Conservation (phyloP, 92 coral and sea anemone species). For the Palythoa grandis region DNA sequence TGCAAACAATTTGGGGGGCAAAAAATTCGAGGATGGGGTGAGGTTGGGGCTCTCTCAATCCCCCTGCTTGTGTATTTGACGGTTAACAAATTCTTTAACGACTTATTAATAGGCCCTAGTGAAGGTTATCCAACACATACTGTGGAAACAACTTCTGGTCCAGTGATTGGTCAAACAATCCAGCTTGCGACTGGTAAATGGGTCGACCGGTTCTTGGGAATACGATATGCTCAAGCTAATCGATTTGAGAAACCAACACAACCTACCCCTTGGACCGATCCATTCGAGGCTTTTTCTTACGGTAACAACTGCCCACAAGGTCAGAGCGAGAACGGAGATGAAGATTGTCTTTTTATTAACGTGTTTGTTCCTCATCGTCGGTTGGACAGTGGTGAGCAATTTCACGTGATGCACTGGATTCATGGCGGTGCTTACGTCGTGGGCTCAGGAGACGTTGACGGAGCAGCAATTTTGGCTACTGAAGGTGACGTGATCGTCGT, state of each 20-base stretch:
- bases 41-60: too few relatives aligned
- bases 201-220: slow-evolving; percentile 16
- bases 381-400: neutral
- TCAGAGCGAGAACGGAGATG: neutral
- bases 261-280: slow-evolving; percentile 2
- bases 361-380: slow-evolving; percentile 19
- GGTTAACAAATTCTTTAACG: too few relatives aligned
- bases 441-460: neutral
- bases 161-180: neutral
- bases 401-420: slow-evolving; percentile 22
- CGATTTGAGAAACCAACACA: slow-evolving; percentile 9
- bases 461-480: slow-evolving; percentile 4
- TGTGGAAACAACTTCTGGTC: neutral
- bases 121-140: neutral
- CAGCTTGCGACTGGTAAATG: neutral
- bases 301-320: slow-evolving; percentile 1
- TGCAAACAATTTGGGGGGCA: too few relatives aligned
- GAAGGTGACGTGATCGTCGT: too few relatives aligned
- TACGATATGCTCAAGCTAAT: slow-evolving; percentile 9
- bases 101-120: neutral
- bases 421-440: neutral
- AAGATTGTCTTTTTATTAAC: slow-evolving; percentile 15
- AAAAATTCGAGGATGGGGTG: too few relatives aligned
- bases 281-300: neutral
- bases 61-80: too few relatives aligned